These are phyloP conservation scores for Eumerus sabulonum DNA, from an alignment of 2,888 invertebrate genomes.

Conservation along the genomic window DNA sequence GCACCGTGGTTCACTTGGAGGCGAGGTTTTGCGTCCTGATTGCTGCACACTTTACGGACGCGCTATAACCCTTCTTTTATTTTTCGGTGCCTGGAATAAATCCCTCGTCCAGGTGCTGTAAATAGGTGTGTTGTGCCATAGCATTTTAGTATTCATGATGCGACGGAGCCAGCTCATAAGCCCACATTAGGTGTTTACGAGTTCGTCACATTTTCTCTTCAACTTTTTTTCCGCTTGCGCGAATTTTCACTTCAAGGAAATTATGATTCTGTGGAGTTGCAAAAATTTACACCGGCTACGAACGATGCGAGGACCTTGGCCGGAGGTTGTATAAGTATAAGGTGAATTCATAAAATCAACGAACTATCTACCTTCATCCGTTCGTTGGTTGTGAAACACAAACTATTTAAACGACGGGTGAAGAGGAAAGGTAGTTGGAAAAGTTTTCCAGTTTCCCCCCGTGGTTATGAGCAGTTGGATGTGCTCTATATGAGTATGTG, in stretches of 20 bases:
- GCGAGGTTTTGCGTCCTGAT: slow-evolving; percentile 39
- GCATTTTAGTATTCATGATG: slow-evolving; percentile 72
- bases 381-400: background rate
- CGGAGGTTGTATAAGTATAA: background rate
- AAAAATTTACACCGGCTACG: slow-evolving; percentile 13
- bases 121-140: slow-evolving; percentile 30
- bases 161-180: slow-evolving; percentile 70
- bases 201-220: slow-evolving; percentile 64
- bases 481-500: slow-evolving; percentile 5
- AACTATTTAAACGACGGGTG: background rate
- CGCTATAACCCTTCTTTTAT: slow-evolving; percentile 23
- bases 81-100: slow-evolving; percentile 30
- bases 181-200: slow-evolving; percentile 73
- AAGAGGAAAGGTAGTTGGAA: slow-evolving; percentile 4
- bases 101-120: slow-evolving; percentile 53
- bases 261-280: slow-evolving; percentile 44
- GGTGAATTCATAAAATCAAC: slow-evolving; percentile 20
- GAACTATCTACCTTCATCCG: slow-evolving; percentile 10
- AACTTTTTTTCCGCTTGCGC: slow-evolving; percentile 24
- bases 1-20: slow-evolving; percentile 39
- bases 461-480: background rate
- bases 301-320: background rate
- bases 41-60: slow-evolving; percentile 1
- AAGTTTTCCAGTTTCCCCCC: slow-evolving; percentile 27
- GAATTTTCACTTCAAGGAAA: slow-evolving; percentile 25